Conservation (phyloP, 2,888 invertebrate species). For the Amphipyra berbera region DNA sequence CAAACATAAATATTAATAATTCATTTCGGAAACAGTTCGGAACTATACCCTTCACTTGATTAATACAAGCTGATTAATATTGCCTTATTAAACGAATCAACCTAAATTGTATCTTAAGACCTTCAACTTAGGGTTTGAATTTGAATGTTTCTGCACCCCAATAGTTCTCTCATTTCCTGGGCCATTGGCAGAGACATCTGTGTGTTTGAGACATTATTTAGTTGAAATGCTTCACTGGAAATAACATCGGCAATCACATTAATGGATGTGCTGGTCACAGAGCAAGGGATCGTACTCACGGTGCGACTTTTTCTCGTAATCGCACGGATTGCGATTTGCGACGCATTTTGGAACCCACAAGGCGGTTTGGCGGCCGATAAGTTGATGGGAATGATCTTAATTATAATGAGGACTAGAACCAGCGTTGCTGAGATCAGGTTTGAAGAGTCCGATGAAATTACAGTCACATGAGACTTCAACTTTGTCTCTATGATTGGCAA, state of each 20-base stretch:
- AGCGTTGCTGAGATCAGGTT: too few relatives aligned
- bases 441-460: too few relatives aligned
- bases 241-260: conserved; percentile 50
- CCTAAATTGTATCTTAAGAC: neutral
- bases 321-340: too few relatives aligned
- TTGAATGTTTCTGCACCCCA: conserved; percentile 9
- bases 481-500: too few relatives aligned
- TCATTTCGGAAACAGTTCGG: conserved; percentile 30
- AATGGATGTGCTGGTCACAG: conserved; percentile 43
- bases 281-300: neutral
- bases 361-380: too few relatives aligned
- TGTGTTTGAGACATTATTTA: conserved; percentile 46
- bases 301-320: too few relatives aligned
- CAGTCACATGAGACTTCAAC: too few relatives aligned
- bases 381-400: too few relatives aligned
- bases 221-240: conserved; percentile 41
- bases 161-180: conserved; percentile 39
- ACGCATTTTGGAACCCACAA: too few relatives aligned
- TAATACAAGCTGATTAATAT: conserved; percentile 42
- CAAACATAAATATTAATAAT: conserved; percentile 42
- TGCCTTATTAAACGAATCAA: conserved; percentile 16
- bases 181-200: conserved; percentile 35
- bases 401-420: too few relatives aligned
- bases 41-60: conserved; percentile 31
- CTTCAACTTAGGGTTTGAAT: conserved; percentile 16